Evolutionary conservation across 2,797 vertebrate genomes (phyloP).

Genomic region (Rhinogobio ventralis): DNA sequence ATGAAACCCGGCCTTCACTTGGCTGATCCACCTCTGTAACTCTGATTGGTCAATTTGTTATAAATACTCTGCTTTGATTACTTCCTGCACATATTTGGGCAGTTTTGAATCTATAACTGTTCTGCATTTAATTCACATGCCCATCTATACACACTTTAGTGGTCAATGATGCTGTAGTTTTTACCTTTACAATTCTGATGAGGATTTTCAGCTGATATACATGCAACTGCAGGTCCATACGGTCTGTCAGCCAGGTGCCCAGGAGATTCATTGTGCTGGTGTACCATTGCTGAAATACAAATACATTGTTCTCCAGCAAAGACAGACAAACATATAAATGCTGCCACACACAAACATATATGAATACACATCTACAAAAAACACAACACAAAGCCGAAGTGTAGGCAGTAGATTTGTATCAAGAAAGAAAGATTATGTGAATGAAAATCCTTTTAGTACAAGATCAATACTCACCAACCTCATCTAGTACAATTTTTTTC

Average conservation of each 20-base stretch:
- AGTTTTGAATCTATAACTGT: background rate
- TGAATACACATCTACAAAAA: slow-evolving; percentile 38
- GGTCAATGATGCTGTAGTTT: background rate
- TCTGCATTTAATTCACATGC: background rate
- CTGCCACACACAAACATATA: slow-evolving; percentile 35
- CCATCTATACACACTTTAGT: background rate
- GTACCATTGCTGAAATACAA: slow-evolving; percentile 99
- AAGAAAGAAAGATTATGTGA: background rate
- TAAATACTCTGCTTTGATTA: background rate
- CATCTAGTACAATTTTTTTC: background rate
- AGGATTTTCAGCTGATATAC: slow-evolving; percentile 98
- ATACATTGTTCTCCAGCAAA: slow-evolving; percentile 80
- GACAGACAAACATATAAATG: slow-evolving; percentile 57
- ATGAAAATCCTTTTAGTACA: background rate
- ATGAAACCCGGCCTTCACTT: slow-evolving; percentile 21
- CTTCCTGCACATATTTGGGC: background rate
- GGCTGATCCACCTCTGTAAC: slow-evolving; percentile 21
- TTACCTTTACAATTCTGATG: slow-evolving; percentile 98
- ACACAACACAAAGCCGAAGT: slow-evolving; percentile 9
- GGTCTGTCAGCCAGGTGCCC: slow-evolving; percentile 97
- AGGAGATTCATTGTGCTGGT: slow-evolving; percentile 96
- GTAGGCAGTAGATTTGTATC: background rate
- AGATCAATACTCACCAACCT: background rate
- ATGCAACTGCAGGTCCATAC: slow-evolving; percentile 98
- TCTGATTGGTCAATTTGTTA: background rate